Evolutionary conservation across 1,140 invertebrate species (phyloP), one percentile per base, ranked within the genome.

Genomic region (Wiebesia pumilae): DNA sequence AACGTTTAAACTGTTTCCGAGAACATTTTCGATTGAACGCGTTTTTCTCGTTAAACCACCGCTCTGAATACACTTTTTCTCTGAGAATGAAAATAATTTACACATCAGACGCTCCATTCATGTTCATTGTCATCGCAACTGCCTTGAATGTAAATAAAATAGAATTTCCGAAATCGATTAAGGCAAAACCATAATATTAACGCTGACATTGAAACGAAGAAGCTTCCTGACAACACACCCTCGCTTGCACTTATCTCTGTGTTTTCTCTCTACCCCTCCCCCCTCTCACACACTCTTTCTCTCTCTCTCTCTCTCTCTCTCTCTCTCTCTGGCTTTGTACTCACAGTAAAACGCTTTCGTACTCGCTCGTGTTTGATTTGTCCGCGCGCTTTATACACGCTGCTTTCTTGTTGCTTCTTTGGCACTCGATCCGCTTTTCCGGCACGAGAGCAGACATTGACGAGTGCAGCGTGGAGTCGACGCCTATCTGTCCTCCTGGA

Each of bases 371-470:
- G 67, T 84, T 86, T 67, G 69, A 83, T 67, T 38, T 14, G 21
- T 87, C 82, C 73, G 84, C 69, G 65, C 83, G 54, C 33, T 81
- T 62, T 78, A 79, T 62, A 85, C 51, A n/a, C 80, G 58, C 83
- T 79, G 75, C 83, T 84, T 84, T 69, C 54, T 81, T 85, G 43
- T 82, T 85, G 85, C 80, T 84, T 84, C 27, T 35, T 81, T 83
- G 71, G 79, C 71, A 38, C 80, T 80, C 54, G 65, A 81, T 67
- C 54, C 67, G 78, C 78, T 85, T 85, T 81, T 30, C 43, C 67
- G 78, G 47, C 82, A 47, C 71, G 90, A 54, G 77, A 86, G 77
- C 90, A 97, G 96, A 97, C 93, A 93, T 97, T 85, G 95, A 97
- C 89, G 96, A 96, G 91, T 96, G 96, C 88, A 89, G 92, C 43